These are phyloP conservation scores for Drosophila gunungcola DNA, from an alignment of 1,140 invertebrate species.

Conservation along the genomic window DNA sequence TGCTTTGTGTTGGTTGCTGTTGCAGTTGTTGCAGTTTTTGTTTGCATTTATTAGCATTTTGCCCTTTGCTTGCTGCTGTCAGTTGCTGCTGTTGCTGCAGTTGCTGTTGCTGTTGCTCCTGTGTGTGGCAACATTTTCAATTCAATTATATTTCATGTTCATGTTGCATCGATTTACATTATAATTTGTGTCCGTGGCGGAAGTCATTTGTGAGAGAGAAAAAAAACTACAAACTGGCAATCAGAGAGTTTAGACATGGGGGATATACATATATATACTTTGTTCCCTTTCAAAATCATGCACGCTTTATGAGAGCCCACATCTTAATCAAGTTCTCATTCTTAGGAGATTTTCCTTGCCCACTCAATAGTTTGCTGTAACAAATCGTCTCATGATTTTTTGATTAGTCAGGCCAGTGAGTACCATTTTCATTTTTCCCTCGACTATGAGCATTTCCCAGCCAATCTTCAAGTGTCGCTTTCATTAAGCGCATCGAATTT, in stretches of 20 bases:
- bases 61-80: slow-evolving; percentile 63
- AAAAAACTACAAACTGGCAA: slow-evolving; percentile 11
- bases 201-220: slow-evolving; percentile 70
- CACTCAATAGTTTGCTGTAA: slow-evolving; percentile 52
- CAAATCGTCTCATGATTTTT: slow-evolving; percentile 74
- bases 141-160: slow-evolving; percentile 83
- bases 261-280: neutral
- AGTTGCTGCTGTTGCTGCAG: slow-evolving; percentile 59
- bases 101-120: slow-evolving; percentile 59
- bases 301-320: slow-evolving; percentile 52
- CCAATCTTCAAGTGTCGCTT: slow-evolving; percentile 63
- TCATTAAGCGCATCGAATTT: slow-evolving; percentile 77
- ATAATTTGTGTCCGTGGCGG: slow-evolving; percentile 80
- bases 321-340: slow-evolving; percentile 60
- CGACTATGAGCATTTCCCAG: neutral
- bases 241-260: slow-evolving; percentile 16
- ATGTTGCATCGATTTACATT: slow-evolving; percentile 83
- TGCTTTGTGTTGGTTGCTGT: slow-evolving; percentile 63
- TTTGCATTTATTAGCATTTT: slow-evolving; percentile 81
- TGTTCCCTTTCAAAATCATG: slow-evolving; percentile 13
- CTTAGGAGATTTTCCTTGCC: slow-evolving; percentile 17
- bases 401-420: slow-evolving; percentile 66
- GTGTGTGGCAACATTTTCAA: slow-evolving; percentile 81
- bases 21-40: slow-evolving; percentile 29
- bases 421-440: slow-evolving; percentile 13